Evolutionary conservation across 2,113 vertebrate genomes (phyloP), one percentile per base, ranked within the genome.

Genomic region (Australoheros scitulus): DNA sequence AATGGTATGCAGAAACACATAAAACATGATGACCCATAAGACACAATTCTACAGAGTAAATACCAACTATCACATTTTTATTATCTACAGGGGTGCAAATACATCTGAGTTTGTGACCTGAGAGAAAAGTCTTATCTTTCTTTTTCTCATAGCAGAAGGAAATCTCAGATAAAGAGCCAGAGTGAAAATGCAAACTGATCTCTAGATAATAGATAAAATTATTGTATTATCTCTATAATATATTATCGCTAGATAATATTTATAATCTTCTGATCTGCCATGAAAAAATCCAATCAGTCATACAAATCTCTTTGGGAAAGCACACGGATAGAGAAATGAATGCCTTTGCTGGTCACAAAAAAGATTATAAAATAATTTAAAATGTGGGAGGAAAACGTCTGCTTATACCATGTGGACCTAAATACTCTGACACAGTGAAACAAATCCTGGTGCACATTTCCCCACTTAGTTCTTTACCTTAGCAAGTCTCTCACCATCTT

Each of bases 401-500:
- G 10, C n/a, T 65, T 55, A 60, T 38, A 52, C 18, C 24, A 9
- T 9, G 14, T 24, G 55, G 14, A 52, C 22, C 29, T 50, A 77
- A 22, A 43, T 29, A 38, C 34, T 32, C 2, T 24, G 41, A 68
- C 22, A 64, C 8, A 80, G 26, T 14, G 47, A 14, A 13, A 52
- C 18, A 36, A 76, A 63, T 26, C 1, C 26, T 1, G 2, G 9
- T 29, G 8, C 11, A 32, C 26, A 8, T 38, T 17, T 50, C 59
- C 7, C 9, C 20, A 17, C 7, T 11, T 7, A 74, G 7, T 24
- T 24, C 43, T 87, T 52, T 89, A 98, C 97, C 97, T 98, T 98
- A 78, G 97, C 98, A 47, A 99, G 92, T 79, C 96, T 97, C 92
- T 98, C 98, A 2, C 97, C 97, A 1, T 98, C 97, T 90, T 98